These are phyloP conservation scores for Drosophila insularis DNA, from an alignment of 1,140 invertebrate genomes.

Conservation along the genomic window DNA sequence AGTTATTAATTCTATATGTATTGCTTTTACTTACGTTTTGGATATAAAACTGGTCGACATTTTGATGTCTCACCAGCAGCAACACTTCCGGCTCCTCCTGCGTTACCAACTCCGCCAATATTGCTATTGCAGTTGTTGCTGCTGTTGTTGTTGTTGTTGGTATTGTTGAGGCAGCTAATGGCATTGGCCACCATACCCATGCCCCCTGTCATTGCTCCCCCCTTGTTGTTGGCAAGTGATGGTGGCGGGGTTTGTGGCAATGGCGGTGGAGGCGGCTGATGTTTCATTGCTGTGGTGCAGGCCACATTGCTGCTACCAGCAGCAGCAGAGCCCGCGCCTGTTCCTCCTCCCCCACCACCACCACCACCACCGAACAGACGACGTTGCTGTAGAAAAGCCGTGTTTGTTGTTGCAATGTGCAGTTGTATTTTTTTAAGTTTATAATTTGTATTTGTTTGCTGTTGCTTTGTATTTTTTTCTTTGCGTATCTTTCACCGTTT, in stretches of 20 bases:
- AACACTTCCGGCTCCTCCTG: neutral
- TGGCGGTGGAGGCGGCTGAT: conserved; percentile 56
- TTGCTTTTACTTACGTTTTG: conserved; percentile 66
- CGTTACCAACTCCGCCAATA: neutral
- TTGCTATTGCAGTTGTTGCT: conserved; percentile 43
- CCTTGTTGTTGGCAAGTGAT: conserved; percentile 22
- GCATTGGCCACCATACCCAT: conserved; percentile 42
- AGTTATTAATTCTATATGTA: neutral
- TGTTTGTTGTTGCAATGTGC: conserved; percentile 53
- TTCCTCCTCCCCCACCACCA: neutral
- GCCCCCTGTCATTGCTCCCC: conserved; percentile 13
- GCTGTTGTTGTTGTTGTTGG: conserved; percentile 35
- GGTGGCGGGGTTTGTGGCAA: conserved; percentile 56
- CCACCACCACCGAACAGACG: conserved; percentile 64
- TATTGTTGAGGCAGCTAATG: conserved; percentile 47
- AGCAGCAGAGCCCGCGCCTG: neutral
- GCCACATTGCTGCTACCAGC: conserved; percentile 32
- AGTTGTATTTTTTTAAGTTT: conserved; percentile 15
- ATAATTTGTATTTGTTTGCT: conserved; percentile 5
- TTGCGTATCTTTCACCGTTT: neutral
- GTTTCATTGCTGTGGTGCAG: conserved; percentile 48
- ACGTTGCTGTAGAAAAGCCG: conserved; percentile 72
- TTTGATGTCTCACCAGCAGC: conserved; percentile 30
- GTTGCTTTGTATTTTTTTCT: neutral
- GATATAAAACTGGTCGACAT: conserved; percentile 60